Base-by-base conservation (phyloP, 2,888 invertebrate genomes). In the Andrena haemorrhoa region DNA sequence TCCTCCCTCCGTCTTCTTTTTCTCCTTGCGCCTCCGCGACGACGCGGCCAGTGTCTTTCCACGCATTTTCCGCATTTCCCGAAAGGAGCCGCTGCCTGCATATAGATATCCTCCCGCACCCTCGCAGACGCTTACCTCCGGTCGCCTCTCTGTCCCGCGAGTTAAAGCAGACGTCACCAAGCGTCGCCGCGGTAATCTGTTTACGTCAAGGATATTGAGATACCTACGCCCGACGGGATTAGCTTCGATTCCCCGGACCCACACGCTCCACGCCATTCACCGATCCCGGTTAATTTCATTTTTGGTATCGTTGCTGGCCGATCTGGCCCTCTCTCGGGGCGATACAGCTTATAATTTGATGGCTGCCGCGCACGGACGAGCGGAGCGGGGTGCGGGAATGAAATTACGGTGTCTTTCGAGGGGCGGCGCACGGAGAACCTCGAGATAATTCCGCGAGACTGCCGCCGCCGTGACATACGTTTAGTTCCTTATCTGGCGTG, bases 121-220 rank as follows among this genome's bases (percentile, higher is more conserved):
- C 41, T 10, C 20, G 53, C 20, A 53, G 20, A 26, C 56, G 56
- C 23, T 56, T 56, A 26, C 31, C 41, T 29, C 66, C 58, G 47
- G 76, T 79, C 76, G 63, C 58, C 79, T 64, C 82, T 64, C 71
- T 51, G 74, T 86, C 82, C 73, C 71, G 79, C 61, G 70, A 71
- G 70, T 76, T 84, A 80, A 83, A 83, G 84, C 71, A 65, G 84
- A 84, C 72, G 68, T 83, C 83, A 75, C 68, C 79, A 71, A 72
- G 72, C 81, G 78, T 80, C 73, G 75, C 72, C 80, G 69, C 81
- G 83, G 77, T 87, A 87, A 87, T 87, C 86, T 85, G 79, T 87
- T 87, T 87, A 85, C 83, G 85, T 86, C 83, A 77, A 80, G 87
- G 83, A 87, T 87, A 87, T 87, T 79, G 83, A 81, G 87, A 82